A percentile compares a stretch with the other conserved stretches of the same genome.
These are phyloP conservation scores for Orbicella faveolata DNA, from an alignment of 64 coral and sea anemone species.

Conservation along the genomic window DNA sequence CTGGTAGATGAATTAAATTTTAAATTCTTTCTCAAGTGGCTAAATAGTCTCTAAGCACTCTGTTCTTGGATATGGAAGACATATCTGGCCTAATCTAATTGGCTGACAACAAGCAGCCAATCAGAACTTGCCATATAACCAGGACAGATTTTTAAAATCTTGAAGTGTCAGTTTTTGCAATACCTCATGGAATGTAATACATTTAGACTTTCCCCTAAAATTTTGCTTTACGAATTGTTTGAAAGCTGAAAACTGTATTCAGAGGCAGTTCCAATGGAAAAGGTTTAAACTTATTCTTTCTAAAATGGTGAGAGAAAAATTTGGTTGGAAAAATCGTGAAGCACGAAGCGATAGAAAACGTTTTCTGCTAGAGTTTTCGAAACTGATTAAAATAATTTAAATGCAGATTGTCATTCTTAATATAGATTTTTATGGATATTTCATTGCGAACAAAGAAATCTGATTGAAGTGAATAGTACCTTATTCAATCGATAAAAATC, in stretches of 20 bases:
- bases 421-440: too few relatives aligned
- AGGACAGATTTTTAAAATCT: slow-evolving; percentile 40
- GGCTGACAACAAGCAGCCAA: slow-evolving; percentile 33
- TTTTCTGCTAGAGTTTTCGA: too few relatives aligned
- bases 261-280: background rate
- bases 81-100: slow-evolving; percentile 21
- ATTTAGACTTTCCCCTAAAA: background rate
- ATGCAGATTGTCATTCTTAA: too few relatives aligned
- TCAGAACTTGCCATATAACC: slow-evolving; percentile 59
- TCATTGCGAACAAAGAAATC: too few relatives aligned
- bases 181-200: background rate
- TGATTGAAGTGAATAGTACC: too few relatives aligned
- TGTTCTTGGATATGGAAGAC: background rate
- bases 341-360: too few relatives aligned
- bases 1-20: background rate
- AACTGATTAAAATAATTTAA: too few relatives aligned
- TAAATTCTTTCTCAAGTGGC: background rate
- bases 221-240: background rate
- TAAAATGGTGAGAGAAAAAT: background rate
- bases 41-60: background rate
- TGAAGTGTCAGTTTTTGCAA: background rate
- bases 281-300: background rate
- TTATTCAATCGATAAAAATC: too few relatives aligned
- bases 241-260: background rate
- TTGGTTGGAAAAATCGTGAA: background rate